Evolutionary conservation across 2,113 vertebrate species (phyloP), one percentile per base, ranked within the genome.

Genomic region (Cochlearius cochlearius): DNA sequence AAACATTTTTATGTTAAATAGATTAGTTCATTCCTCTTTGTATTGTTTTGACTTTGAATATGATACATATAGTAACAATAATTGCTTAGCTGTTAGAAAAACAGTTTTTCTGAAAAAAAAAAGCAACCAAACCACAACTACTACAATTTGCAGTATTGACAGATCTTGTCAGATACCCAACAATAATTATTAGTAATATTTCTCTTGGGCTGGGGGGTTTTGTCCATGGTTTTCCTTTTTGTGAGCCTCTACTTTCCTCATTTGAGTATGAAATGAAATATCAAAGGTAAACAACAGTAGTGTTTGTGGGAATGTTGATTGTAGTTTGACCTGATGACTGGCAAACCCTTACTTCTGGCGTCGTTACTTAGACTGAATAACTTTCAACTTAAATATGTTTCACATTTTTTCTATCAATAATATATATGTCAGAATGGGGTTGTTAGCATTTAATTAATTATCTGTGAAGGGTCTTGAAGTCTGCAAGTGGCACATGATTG

Each of bases 381-480:
- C 34, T 67, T 93, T 83, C 39, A 68, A 27, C 12, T 78, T 69
- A 69, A 82, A 38, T 67, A 21, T 30, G 29, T 90, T 88, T 92
- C 52, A 60, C 56, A 39, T 81, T 91, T 95, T 75, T 95, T 84
- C 86, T 88, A 11, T 89, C 91, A 89, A 53, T 82, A 87, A 53
- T 73, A 72, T 88, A 78, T 77, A 39, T 82, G 39, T 86, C 88
- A 95, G 55, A 90, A 92, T 43, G 38, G 63, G 47, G 36, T 82
- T 92, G 77, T 93, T 96, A 95, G 84, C 58, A 71, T 91, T 95
- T 92, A 89, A 86, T 94, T 73, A 74, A 90, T 92, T 90, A 90
- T 56, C 79, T 92, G 25, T 95, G 74, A 93, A 93, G 66, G 80
- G 9, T 96, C 93, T 96, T 85, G 74, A 92, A 77, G 47, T 59